Evolutionary conservation across 2,113 vertebrate species (phyloP).

Genomic region (Cranoglanis bouderius): DNA sequence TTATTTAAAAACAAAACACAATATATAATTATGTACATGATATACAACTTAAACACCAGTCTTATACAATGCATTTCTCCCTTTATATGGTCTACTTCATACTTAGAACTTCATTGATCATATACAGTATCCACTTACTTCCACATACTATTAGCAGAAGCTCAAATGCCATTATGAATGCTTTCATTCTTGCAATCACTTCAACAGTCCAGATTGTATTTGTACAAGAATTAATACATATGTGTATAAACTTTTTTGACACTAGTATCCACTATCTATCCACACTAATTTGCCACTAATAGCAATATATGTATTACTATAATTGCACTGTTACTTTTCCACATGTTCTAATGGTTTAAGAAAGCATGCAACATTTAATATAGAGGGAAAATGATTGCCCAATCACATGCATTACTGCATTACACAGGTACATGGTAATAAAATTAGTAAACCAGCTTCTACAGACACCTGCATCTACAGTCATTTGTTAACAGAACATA

Average conservation of each 20-base stretch:
- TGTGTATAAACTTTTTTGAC: background rate
- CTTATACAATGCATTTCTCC: background rate
- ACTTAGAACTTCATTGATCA: background rate
- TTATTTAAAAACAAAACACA: conserved; percentile 8
- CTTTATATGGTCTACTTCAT: background rate
- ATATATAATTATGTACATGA: background rate
- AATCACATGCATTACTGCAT: background rate
- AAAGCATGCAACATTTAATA: background rate
- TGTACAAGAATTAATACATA: background rate
- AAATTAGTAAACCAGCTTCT: background rate
- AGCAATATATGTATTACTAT: background rate
- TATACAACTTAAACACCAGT: background rate
- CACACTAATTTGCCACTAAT: too few relatives aligned
- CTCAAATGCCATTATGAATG: background rate
- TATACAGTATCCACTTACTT: background rate
- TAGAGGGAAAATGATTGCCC: background rate
- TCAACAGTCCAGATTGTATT: background rate
- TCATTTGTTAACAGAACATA: background rate
- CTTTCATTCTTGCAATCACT: background rate
- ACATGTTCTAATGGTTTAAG: background rate
- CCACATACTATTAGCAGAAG: background rate
- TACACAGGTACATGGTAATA: background rate
- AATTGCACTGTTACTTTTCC: background rate
- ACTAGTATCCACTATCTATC: background rate
- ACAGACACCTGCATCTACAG: background rate